Evolutionary conservation across 2,113 vertebrate species (phyloP).

Genomic region (Gnathonemus longibarbis): DNA sequence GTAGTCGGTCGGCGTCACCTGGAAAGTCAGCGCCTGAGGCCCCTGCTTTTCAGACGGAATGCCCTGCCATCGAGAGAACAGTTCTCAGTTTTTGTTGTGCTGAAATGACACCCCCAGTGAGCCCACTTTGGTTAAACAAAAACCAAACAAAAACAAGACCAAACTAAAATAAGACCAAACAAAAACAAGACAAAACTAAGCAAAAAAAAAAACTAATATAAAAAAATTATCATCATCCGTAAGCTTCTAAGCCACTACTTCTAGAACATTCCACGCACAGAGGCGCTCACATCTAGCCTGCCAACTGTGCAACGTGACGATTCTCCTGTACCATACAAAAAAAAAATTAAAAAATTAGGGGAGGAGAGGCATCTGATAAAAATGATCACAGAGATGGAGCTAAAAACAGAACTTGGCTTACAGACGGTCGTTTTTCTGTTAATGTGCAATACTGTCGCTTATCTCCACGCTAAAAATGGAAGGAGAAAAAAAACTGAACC

Average conservation of each 20-base stretch:
- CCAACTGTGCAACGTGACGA: not conserved
- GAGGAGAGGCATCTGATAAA: not conserved
- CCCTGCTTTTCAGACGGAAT: slow-evolving; percentile 41
- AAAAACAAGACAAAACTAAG: not conserved
- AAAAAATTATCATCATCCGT: not conserved
- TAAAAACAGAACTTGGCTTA: slow-evolving; percentile 17
- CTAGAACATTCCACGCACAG: not conserved
- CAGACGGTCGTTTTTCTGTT: not conserved
- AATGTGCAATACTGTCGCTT: not conserved
- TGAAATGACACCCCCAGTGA: not conserved
- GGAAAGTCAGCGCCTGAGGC: slow-evolving; percentile 59
- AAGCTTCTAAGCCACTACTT: not conserved
- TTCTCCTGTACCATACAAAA: not conserved
- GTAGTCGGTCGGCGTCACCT: slow-evolving; percentile 86
- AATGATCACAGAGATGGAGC: not conserved
- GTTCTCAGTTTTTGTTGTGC: not conserved
- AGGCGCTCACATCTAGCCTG: not conserved
- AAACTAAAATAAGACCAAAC: not conserved
- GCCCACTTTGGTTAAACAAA: not conserved
- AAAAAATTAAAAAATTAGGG: no score
- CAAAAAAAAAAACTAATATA: not conserved
- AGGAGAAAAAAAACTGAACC: not conserved
- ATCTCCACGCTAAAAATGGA: slow-evolving; percentile 16
- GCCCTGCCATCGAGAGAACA: slow-evolving; percentile 35
- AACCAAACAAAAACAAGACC: not conserved